These are phyloP conservation scores for Daphoenositta chrysoptera DNA, from an alignment of 2,113 vertebrate genomes.

Conservation along the genomic window DNA sequence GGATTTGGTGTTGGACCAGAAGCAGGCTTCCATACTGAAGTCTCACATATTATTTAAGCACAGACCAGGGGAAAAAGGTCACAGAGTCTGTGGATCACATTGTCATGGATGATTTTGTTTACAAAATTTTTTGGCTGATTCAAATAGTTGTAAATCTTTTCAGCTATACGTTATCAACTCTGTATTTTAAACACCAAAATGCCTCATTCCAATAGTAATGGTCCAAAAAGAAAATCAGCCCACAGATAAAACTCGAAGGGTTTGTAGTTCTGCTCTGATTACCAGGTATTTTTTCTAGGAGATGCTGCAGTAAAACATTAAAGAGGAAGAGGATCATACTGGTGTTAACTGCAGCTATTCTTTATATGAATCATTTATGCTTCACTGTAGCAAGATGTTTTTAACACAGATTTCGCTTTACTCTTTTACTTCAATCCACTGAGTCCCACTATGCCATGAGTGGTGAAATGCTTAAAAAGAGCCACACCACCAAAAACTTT, in stretches of 20 bases:
- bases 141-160: neutral
- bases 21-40: neutral
- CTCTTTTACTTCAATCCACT: neutral
- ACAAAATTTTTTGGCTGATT: neutral
- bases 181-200: neutral
- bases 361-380: neutral
- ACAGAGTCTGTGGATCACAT: neutral
- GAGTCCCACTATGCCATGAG: neutral
- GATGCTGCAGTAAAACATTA: neutral
- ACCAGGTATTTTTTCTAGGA: neutral
- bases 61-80: neutral
- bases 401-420: neutral
- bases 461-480: neutral
- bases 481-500: neutral
- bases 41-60: neutral
- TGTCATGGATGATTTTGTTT: neutral
- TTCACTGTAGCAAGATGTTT: neutral
- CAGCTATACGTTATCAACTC: fast-evolving
- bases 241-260: neutral
- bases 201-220: neutral
- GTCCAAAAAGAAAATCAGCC: neutral
- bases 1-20: neutral
- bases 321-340: neutral
- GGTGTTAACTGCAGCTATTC: neutral
- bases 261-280: neutral